Base-by-base conservation (phyloP, 2,797 vertebrate genomes). In the Sebastes cheni region DNA sequence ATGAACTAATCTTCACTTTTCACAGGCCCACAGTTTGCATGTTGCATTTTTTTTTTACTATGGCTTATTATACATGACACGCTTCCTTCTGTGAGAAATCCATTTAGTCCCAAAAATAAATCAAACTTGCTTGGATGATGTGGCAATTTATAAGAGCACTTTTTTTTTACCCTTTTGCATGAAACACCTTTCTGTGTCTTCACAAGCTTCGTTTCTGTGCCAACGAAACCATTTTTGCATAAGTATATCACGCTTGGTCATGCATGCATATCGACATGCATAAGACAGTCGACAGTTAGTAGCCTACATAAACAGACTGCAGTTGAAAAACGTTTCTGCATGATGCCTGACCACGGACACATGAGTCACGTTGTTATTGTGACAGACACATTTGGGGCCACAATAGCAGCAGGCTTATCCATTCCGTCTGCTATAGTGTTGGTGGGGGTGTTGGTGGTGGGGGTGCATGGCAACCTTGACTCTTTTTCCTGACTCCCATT, bases 401-500 rank as follows among this genome's bases (percentile, higher is more conserved):
- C 85, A 91, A 83, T 81, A 46, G 80, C 83, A 74, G 54, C 76
- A 67, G 58, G 60, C 36, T 60, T 73, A 54, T 81, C 76, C 82
- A 81, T 64, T 81, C 71, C 52, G 72, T 68, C 68, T 22, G 68
- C n/a, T 69, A 39, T 39, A 3, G 2, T 66, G 32, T 11, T 59
- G 70, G 18, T 39, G 75, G 36, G 46, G 64, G 16, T 23, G 32
- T 14, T 16, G 4, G 50, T 8, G 10, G n/a, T 11, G n/a, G 4
- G 54, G 68, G 59, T 27, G 50, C 52, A 77, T 62, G 83, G 69
- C 76, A 88, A 82, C 92, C 92, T 93, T 93, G 90, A 91, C 87
- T 88, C 72, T 56, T 79, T 89, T 91, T 93, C 88, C 87, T 88
- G 87, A 83, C 78, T 82, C 77, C 90, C 86, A 94, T 95, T 95